phyloP scores from a whole-genome alignment of 1,140 invertebrate genomes.

The Drosophila ficusphila region DNA sequence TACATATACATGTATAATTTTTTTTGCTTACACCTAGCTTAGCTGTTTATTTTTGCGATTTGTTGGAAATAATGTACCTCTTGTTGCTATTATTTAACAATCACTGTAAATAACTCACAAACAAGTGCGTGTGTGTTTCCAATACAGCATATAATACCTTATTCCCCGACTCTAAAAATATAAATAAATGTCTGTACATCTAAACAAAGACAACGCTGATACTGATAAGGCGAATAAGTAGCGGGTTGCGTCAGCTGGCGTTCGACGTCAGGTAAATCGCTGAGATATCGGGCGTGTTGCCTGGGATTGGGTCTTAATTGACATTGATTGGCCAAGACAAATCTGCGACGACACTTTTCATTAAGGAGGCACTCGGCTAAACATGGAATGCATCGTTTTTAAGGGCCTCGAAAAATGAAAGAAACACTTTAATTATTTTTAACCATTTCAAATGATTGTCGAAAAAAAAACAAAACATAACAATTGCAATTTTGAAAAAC shows the following conservation, averaged over 20 bases:
- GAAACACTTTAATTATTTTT: too few species aligned
- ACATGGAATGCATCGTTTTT: too few species aligned
- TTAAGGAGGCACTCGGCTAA: conserved; percentile 1
- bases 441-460: too few species aligned
- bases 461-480: too few species aligned
- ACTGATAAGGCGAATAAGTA: conserved; percentile 69
- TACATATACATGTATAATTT: conserved; percentile 8
- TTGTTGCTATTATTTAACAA: conserved; percentile 60
- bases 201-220: conserved; percentile 41
- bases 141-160: conserved; percentile 14
- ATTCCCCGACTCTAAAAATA: conserved; percentile 20
- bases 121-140: conserved; percentile 13
- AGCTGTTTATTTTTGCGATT: conserved; percentile 51
- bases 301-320: not conserved
- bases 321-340: conserved; percentile 8
- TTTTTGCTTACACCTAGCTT: conserved; percentile 25
- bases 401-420: too few species aligned
- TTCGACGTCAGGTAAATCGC: conserved; percentile 22
- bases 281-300: conserved; percentile 24
- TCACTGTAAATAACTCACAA: conserved; percentile 46
- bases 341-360: conserved; percentile 2
- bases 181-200: conserved; percentile 16
- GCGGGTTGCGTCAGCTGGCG: conserved; percentile 59
- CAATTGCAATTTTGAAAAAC: too few species aligned
- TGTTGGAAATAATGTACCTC: conserved; percentile 40